phyloP scores from a whole-genome alignment of 1,140 invertebrate genomes.

The Cephus cinctus region DNA sequence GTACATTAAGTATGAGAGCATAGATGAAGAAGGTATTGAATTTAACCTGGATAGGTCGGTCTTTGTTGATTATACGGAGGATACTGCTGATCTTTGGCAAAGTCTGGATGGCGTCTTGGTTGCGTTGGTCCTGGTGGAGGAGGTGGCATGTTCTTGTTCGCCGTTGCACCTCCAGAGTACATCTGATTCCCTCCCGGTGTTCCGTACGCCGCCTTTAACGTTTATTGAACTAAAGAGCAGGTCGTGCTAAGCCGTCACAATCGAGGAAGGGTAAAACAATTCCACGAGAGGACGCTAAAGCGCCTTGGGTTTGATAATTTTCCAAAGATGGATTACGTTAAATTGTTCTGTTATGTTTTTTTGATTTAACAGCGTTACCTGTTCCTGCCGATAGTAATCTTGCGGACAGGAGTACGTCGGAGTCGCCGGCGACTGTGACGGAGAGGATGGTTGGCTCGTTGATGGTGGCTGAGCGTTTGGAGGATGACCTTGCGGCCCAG shows the following conservation, averaged over 20 bases:
- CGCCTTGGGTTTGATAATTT: no score
- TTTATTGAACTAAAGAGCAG: no score
- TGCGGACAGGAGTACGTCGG: constrained; percentile 51
- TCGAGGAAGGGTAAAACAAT: no score
- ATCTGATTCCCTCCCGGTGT: constrained; percentile 44
- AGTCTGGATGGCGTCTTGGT: constrained; percentile 80
- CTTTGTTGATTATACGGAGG: constrained; percentile 63
- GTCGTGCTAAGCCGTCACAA: no score
- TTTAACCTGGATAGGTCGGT: constrained; percentile 53
- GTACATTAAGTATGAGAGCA: not conserved
- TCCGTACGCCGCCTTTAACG: constrained; percentile 41
- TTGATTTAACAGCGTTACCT: no score
- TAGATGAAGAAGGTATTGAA: not conserved
- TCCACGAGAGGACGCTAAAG: no score
- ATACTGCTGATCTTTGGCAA: constrained; percentile 76
- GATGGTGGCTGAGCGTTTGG: constrained; percentile 42
- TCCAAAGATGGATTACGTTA: no score
- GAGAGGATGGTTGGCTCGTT: constrained; percentile 42
- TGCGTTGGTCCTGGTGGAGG: constrained; percentile 65
- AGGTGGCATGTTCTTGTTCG: constrained; percentile 67
- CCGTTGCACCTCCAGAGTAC: constrained; percentile 37
- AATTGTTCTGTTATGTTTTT: no score
- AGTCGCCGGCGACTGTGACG: constrained; percentile 42
- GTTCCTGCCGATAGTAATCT: constrained; percentile 53
- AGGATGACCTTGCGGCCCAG: constrained; percentile 46